Conservation (phyloP, 2,888 invertebrate genomes). For the Gnatocerus cornutus region DNA sequence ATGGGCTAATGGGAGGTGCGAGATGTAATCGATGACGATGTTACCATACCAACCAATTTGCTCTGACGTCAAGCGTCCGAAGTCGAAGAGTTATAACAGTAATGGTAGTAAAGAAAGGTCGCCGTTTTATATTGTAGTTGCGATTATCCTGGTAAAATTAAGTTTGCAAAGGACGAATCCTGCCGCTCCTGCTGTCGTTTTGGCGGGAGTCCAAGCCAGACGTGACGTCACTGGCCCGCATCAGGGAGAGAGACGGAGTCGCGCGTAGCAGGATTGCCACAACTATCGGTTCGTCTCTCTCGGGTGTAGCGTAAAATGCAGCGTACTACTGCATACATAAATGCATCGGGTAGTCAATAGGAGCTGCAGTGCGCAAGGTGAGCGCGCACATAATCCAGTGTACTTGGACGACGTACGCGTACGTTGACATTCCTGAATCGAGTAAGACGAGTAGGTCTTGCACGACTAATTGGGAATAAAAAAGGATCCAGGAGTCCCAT, state of each 20-base stretch:
- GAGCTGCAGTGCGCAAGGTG: constrained; percentile 50
- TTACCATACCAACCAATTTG: constrained; percentile 61
- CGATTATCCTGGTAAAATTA: no score
- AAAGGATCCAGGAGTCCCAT: constrained; percentile 22
- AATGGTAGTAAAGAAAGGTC: no score
- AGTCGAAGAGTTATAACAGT: not conserved
- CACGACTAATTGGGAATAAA: not conserved
- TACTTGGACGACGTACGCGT: constrained; percentile 19
- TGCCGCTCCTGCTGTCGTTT: constrained; percentile 33
- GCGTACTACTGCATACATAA: constrained; percentile 67
- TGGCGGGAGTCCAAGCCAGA: constrained; percentile 53
- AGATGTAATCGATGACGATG: constrained; percentile 55
- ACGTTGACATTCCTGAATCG: constrained; percentile 17
- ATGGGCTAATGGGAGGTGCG: constrained; percentile 17
- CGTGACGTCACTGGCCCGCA: constrained; percentile 52
- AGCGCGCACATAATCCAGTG: constrained; percentile 40
- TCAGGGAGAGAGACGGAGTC: constrained; percentile 46
- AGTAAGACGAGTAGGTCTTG: constrained; percentile 7
- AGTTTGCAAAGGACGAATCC: no score
- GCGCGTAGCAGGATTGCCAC: constrained; percentile 44
- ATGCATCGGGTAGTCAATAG: constrained; percentile 61
- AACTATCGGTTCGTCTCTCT: constrained; percentile 39
- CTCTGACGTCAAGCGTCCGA: constrained; percentile 63
- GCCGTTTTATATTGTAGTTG: no score
- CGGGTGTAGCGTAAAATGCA: constrained; percentile 66